phyloP scores from a whole-genome alignment of 53 echinoderm and acorn worm genomes.

The Holothuria leucospilota region DNA sequence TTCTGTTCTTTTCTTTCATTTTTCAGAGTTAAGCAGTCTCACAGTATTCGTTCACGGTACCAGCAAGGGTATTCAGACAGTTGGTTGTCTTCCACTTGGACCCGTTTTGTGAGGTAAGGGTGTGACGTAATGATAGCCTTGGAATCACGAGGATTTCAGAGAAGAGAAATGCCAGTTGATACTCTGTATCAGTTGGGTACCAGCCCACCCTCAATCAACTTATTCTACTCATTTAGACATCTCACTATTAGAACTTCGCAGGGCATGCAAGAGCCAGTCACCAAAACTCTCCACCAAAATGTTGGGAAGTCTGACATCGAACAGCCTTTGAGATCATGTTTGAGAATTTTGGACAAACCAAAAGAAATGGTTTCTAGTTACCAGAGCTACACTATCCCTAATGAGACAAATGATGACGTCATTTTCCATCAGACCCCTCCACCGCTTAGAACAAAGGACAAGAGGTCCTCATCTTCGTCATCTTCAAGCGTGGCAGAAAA shows the following conservation, averaged over 20 bases:
- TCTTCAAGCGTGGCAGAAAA: background rate
- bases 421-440: background rate
- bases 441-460: background rate
- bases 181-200: conserved; percentile 72
- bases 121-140: conserved; percentile 18
- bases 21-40: no score
- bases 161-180: conserved; percentile 85
- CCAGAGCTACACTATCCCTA: background rate
- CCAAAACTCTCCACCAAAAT: background rate
- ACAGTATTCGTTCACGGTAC: no score
- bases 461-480: background rate
- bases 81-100: background rate
- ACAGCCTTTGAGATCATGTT: conserved; percentile 33
- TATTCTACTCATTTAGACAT: conserved; percentile 26
- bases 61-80: no score
- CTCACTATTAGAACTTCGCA: background rate
- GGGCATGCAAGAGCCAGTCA: conserved; percentile 18
- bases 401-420: background rate
- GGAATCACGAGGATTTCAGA: background rate
- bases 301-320: background rate
- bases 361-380: background rate
- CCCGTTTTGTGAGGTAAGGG: background rate
- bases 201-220: conserved; percentile 76
- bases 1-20: no score
- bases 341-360: conserved; percentile 35